phyloP scores from a whole-genome alignment of 2,797 vertebrate species.

The Siniperca scherzeri region DNA sequence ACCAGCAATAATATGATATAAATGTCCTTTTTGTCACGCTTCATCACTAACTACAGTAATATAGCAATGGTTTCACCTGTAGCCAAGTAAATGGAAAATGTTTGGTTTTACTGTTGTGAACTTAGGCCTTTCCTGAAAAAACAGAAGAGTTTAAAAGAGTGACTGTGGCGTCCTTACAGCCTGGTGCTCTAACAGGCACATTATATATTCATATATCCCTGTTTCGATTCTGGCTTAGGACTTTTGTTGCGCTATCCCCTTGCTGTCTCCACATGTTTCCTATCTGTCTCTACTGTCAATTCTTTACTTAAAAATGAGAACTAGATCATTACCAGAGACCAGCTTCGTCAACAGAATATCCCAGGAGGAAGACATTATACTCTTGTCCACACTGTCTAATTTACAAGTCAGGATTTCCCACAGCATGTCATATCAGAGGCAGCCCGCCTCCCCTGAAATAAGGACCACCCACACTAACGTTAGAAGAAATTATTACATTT shows the following conservation, averaged over 20 bases:
- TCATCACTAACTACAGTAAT: background rate
- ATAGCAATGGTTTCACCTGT: background rate
- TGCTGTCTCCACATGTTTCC: background rate
- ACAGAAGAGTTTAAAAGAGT: background rate
- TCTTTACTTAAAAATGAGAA: background rate
- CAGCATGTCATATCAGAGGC: background rate
- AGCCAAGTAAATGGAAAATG: background rate
- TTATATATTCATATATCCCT: background rate
- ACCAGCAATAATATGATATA: background rate
- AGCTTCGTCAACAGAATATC: background rate
- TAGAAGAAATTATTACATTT: background rate
- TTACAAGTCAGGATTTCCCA: slow-evolving; percentile 1
- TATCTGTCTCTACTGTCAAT: background rate
- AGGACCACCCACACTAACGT: too few species aligned
- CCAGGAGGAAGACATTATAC: background rate
- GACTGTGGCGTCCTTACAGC: background rate
- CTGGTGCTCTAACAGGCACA: background rate
- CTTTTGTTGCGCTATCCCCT: background rate
- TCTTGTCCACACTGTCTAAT: background rate
- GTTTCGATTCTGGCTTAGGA: background rate
- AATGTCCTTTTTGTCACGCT: background rate
- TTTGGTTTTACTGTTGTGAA: background rate
- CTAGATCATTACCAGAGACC: background rate
- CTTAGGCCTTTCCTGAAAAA: background rate
- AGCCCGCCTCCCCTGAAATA: background rate